Conservation (phyloP, 2,797 vertebrate species). For the Sarcophilus harrisii region DNA sequence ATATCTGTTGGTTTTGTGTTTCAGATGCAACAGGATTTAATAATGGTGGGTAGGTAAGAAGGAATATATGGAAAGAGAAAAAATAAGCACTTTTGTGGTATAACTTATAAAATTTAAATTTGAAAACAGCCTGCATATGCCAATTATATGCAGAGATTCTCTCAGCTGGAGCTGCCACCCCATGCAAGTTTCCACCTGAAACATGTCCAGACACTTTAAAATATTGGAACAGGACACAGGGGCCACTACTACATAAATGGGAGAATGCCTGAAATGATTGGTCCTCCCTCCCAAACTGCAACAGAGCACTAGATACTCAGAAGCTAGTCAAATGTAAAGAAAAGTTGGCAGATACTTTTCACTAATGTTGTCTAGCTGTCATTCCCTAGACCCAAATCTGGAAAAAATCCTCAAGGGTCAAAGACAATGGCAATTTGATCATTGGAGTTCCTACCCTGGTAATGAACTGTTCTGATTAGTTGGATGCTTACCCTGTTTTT, state of each 20-base stretch:
- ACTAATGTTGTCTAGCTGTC: neutral
- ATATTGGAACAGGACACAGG: neutral
- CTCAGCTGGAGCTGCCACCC: neutral
- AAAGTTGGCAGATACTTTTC: neutral
- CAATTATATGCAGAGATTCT: constrained; percentile 1
- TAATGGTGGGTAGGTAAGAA: neutral
- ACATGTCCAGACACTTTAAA: neutral
- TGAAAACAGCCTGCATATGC: neutral
- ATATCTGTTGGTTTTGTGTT: constrained; percentile 4
- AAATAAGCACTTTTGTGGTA: neutral
- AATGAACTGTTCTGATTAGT: neutral
- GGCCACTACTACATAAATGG: neutral
- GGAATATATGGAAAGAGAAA: neutral
- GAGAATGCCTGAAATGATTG: neutral
- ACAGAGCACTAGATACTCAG: neutral
- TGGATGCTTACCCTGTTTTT: neutral
- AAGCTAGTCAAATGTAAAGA: neutral
- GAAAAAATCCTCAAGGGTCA: neutral
- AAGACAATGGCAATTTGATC: neutral
- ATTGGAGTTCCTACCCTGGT: neutral
- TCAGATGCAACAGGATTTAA: constrained; percentile 1
- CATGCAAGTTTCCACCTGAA: neutral
- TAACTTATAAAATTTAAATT: neutral
- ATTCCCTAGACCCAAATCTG: neutral
- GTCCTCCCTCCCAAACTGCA: neutral